Evolutionary conservation across 2,113 vertebrate genomes (phyloP).

Genomic region (Camelus dromedarius): DNA sequence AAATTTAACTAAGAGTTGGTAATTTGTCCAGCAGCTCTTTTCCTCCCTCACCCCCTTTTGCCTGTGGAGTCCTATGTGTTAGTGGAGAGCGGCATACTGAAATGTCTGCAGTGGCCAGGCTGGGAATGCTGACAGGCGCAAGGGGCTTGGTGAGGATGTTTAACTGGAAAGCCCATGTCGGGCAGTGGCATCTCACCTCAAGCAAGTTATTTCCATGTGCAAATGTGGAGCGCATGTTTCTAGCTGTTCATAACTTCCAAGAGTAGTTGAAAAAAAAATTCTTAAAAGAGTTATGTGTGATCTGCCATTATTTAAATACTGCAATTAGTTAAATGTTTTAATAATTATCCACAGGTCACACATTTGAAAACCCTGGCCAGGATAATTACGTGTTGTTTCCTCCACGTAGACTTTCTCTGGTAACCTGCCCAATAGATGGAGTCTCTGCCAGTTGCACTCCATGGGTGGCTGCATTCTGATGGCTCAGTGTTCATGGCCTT

Average conservation of each 20-base stretch:
- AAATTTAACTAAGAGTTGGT: background rate
- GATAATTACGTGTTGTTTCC: background rate
- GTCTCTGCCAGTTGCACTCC: background rate
- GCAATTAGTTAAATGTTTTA: background rate
- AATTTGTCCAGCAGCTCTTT: background rate
- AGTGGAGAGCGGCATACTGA: background rate
- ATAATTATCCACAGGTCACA: background rate
- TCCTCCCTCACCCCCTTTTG: background rate
- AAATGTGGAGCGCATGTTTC: background rate
- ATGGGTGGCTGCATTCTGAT: background rate
- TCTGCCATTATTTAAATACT: background rate
- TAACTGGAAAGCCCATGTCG: rapidly evolving
- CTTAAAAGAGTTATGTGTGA: background rate
- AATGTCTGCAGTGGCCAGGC: background rate
- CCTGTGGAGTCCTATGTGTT: no score
- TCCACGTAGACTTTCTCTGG: background rate
- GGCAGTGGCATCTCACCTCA: background rate
- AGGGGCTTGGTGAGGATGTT: background rate
- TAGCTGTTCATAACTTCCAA: background rate
- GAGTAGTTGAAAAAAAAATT: background rate
- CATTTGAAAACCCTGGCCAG: background rate
- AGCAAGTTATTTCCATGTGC: background rate
- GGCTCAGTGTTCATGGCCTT: background rate
- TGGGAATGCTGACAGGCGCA: background rate
- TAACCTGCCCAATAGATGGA: background rate